Percentiles rank a stretch among this genome's conserved stretches.
These are phyloP conservation scores for Drosophila serrata DNA, from an alignment of 1,140 invertebrate genomes.

Conservation along the genomic window DNA sequence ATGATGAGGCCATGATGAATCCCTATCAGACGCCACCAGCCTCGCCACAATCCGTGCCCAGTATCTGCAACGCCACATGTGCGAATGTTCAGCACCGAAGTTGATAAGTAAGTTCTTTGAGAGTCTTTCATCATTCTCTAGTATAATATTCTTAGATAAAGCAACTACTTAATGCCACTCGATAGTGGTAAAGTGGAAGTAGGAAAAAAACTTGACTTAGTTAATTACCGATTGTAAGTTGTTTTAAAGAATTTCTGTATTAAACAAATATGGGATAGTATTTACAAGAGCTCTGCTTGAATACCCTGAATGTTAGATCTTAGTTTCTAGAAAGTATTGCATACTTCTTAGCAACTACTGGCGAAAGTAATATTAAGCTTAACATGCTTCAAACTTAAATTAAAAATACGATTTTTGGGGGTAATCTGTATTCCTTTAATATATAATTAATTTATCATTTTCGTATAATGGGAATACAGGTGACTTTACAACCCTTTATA, in stretches of 20 bases:
- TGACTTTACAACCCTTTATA: background rate
- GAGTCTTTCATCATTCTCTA: too few species aligned
- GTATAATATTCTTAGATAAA: background rate
- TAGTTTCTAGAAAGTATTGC: background rate
- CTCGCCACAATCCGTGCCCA: constrained; percentile 74
- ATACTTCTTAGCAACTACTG: background rate
- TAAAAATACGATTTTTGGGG: too few species aligned
- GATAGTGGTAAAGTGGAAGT: background rate
- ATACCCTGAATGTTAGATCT: background rate
- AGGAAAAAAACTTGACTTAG: background rate
- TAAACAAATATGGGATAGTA: background rate
- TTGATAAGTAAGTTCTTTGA: constrained; percentile 75
- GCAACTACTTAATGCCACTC: background rate
- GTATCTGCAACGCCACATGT: constrained; percentile 81
- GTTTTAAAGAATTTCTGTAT: background rate
- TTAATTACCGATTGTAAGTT: background rate
- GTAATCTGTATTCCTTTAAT: too few species aligned
- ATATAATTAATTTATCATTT: too few species aligned
- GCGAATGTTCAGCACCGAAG: constrained; percentile 84
- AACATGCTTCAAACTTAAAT: too few species aligned
- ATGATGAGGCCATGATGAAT: constrained; percentile 77
- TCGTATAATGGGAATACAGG: background rate
- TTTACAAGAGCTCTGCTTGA: background rate
- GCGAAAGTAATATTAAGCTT: background rate
- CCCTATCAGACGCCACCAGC: constrained; percentile 77